phyloP scores from a whole-genome alignment of 2,888 invertebrate genomes.

The Cheiracanthium punctorium region DNA sequence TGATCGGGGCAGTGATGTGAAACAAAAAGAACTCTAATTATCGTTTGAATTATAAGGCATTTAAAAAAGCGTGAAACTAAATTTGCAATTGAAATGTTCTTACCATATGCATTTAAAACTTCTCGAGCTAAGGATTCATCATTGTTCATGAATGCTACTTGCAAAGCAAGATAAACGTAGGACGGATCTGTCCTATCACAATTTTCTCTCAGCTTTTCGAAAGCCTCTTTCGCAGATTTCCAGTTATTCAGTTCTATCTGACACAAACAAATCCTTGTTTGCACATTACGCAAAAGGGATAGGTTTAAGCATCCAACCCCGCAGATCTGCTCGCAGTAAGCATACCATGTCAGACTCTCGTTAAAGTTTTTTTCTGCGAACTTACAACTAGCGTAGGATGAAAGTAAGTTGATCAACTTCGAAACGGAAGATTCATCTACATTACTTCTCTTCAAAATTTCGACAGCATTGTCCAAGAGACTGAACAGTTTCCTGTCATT shows the following conservation, averaged over 20 bases:
- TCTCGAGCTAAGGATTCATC: neutral
- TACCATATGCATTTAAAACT: neutral
- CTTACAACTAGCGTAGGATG: neutral
- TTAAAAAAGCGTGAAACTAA: no score
- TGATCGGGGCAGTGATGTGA: no score
- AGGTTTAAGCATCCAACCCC: neutral
- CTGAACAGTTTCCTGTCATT: neutral
- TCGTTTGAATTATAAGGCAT: no score
- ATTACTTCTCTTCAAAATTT: neutral
- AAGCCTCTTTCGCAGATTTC: neutral
- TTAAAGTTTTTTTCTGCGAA: neutral
- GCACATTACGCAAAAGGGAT: neutral
- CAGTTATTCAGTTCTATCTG: neutral
- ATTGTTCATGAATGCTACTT: neutral
- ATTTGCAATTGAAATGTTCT: no score
- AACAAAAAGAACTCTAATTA: no score
- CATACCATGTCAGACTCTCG: neutral
- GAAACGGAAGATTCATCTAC: neutral
- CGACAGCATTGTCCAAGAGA: neutral
- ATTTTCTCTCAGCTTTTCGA: neutral
- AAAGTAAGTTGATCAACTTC: neutral
- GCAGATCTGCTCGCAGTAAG: neutral
- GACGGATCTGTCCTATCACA: neutral
- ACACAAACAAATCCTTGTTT: neutral
- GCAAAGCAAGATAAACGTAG: neutral